These are phyloP conservation scores for Atta cephalotes DNA, from an alignment of 1,140 invertebrate species.

Conservation along the genomic window DNA sequence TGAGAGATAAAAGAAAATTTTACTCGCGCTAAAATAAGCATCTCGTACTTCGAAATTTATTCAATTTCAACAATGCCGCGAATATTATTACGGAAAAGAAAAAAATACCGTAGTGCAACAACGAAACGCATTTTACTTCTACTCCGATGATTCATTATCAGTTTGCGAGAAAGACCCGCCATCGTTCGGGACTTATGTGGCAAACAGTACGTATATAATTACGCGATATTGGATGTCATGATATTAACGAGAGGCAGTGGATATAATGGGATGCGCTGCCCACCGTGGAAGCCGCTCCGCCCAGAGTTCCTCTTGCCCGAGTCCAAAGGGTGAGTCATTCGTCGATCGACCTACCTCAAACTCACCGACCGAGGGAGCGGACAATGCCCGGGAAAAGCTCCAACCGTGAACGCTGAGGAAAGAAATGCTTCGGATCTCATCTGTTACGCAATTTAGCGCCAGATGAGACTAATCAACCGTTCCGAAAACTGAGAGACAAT, in stretches of 20 bases:
- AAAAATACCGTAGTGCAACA: conserved; percentile 1
- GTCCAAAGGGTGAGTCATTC: conserved; percentile 72
- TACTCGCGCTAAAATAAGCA: neutral
- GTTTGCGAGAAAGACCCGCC: conserved; percentile 23
- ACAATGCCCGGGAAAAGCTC: conserved; percentile 56
- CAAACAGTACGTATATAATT: conserved; percentile 72
- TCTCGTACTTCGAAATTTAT: neutral
- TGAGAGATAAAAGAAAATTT: neutral
- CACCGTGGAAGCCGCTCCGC: conserved; percentile 72
- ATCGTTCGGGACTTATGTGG: conserved; percentile 59
- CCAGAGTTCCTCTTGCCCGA: conserved; percentile 62
- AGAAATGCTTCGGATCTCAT: neutral
- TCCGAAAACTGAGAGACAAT: conserved; percentile 4
- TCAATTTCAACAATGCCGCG: too few relatives aligned
- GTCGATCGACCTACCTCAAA: conserved; percentile 77
- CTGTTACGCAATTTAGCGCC: conserved; percentile 33
- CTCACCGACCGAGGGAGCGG: conserved; percentile 57
- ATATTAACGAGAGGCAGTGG: conserved; percentile 72
- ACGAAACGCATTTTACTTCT: conserved; percentile 42
- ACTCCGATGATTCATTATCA: conserved; percentile 70
- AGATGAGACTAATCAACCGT: conserved; percentile 25
- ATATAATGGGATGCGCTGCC: conserved; percentile 72
- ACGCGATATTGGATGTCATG: conserved; percentile 74
- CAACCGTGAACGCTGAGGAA: conserved; percentile 20
- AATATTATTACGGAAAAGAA: conserved; percentile 36